phyloP scores from a whole-genome alignment of 2,113 vertebrate species.

The Illadopsis cleaveri region DNA sequence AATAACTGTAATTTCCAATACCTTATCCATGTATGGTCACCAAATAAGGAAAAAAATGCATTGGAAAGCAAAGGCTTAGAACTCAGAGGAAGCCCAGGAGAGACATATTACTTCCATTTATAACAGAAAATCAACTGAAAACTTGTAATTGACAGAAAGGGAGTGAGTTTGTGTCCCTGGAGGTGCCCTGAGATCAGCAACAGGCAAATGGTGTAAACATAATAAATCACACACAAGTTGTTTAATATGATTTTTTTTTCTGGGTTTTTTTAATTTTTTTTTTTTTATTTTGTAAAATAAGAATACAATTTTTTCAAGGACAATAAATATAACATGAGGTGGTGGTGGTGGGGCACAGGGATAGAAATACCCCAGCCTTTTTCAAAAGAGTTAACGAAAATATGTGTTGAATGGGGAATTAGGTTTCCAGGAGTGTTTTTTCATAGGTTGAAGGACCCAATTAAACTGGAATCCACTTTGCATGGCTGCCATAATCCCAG shows the following conservation, averaged over 20 bases:
- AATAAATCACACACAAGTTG: constrained; percentile 30
- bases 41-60: constrained; percentile 6
- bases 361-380: neutral
- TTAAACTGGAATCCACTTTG: constrained; percentile 16
- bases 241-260: neutral
- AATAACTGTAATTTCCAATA: constrained; percentile 55
- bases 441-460: neutral
- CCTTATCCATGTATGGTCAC: neutral
- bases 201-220: constrained; percentile 23
- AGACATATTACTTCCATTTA: constrained; percentile 34
- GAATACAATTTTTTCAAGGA: neutral
- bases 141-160: constrained; percentile 37
- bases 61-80: constrained; percentile 4
- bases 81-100: neutral
- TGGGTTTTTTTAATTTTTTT: neutral
- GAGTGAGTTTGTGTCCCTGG: constrained; percentile 45
- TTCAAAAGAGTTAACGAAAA: constrained; percentile 3
- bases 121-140: constrained; percentile 41
- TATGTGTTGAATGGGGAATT: constrained; percentile 1
- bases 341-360: neutral
- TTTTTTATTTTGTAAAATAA: neutral
- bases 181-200: constrained; percentile 31
- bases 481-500: neutral
- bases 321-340: constrained; percentile 15
- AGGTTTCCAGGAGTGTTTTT: neutral